phyloP scores from a whole-genome alignment of 2,888 invertebrate species.

The Diaphora mendica region DNA sequence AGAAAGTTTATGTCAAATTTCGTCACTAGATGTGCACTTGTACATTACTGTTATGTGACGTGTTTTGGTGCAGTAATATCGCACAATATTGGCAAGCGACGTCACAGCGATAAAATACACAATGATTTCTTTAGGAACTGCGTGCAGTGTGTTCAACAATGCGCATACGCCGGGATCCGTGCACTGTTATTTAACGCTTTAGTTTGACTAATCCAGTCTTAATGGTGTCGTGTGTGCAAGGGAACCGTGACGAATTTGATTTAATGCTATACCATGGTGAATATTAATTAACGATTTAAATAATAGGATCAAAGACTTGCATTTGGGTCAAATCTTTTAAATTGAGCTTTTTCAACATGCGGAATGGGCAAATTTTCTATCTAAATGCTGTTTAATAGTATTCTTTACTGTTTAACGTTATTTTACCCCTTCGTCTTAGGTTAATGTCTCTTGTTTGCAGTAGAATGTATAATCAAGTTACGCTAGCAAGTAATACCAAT shows the following conservation, averaged over 20 bases:
- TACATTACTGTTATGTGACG: constrained; percentile 2
- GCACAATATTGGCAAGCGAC: constrained; percentile 14
- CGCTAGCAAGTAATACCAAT: background rate
- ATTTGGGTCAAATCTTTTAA: background rate
- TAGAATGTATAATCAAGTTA: background rate
- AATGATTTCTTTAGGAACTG: background rate
- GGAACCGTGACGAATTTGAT: background rate
- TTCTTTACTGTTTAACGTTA: too few relatives aligned
- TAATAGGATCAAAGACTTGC: background rate
- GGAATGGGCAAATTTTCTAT: too few relatives aligned
- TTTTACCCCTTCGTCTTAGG: too few relatives aligned
- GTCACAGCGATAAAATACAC: too few relatives aligned
- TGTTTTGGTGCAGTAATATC: background rate
- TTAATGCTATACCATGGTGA: background rate
- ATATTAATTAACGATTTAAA: background rate
- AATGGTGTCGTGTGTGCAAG: background rate
- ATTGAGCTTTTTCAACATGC: background rate
- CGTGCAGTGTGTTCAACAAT: background rate
- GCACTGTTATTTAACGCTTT: background rate
- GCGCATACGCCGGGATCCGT: background rate
- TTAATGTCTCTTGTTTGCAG: too few relatives aligned
- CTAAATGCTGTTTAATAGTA: too few relatives aligned
- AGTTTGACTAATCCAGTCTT: background rate
- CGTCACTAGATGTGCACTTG: constrained; percentile 1
- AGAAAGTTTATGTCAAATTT: constrained; percentile 10